A percentile compares a stretch with the other conserved stretches of the same genome.
These are phyloP conservation scores for Nomada fucata DNA, from an alignment of 2,888 invertebrate species.

Conservation along the genomic window DNA sequence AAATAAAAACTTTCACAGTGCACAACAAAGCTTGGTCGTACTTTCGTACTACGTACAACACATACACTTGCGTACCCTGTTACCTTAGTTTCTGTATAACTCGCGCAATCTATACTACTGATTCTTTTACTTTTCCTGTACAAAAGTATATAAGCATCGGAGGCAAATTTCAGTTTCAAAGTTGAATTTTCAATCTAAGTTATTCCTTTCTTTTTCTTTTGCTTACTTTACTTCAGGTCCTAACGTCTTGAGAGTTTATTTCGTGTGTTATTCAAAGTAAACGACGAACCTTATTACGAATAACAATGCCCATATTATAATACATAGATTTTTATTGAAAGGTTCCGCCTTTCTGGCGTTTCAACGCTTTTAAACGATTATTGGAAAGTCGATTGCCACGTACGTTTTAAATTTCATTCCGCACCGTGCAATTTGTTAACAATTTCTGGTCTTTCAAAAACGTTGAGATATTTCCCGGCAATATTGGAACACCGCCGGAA, in stretches of 20 bases:
- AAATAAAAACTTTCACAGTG: not conserved
- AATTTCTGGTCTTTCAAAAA: not conserved
- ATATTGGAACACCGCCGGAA: not conserved
- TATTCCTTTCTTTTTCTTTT: not conserved
- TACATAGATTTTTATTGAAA: too few relatives aligned
- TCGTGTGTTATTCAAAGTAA: too few relatives aligned
- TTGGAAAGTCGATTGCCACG: too few relatives aligned
- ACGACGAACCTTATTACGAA: too few relatives aligned
- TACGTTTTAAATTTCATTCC: not conserved
- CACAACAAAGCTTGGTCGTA: too few relatives aligned
- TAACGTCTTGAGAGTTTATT: not conserved
- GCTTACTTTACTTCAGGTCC: not conserved
- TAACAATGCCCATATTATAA: too few relatives aligned
- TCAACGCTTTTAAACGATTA: too few relatives aligned
- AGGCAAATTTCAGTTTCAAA: not conserved
- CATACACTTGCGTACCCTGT: too few relatives aligned
- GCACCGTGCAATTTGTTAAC: not conserved
- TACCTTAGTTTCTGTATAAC: too few relatives aligned
- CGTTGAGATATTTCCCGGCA: not conserved
- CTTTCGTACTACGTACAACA: too few relatives aligned
- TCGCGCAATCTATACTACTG: not conserved
- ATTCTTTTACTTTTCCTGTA: not conserved
- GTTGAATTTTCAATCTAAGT: not conserved
- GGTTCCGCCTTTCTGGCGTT: too few relatives aligned
- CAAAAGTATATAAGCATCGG: not conserved